These are phyloP conservation scores for Clanis bilineata DNA, from an alignment of 2,888 invertebrate genomes.

Conservation along the genomic window DNA sequence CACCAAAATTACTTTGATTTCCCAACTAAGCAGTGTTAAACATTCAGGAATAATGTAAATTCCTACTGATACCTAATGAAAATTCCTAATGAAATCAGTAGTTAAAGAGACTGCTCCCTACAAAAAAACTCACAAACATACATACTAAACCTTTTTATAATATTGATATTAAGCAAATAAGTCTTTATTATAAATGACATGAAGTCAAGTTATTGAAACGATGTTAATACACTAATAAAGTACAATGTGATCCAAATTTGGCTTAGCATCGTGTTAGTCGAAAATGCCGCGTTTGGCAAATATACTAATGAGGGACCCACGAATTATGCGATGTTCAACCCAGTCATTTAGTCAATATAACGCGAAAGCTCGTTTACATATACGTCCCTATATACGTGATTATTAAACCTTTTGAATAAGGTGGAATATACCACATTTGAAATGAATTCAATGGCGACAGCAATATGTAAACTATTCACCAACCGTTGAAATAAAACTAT, in stretches of 20 bases:
- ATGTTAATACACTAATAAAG: slow-evolving; percentile 30
- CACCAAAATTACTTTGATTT: no score
- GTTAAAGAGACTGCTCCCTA: no score
- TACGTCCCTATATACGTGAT: not conserved
- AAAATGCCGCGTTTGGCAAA: slow-evolving; percentile 52
- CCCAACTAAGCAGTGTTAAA: no score
- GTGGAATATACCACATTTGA: no score
- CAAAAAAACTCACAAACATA: no score
- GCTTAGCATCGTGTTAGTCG: slow-evolving; percentile 42
- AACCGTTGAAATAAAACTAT: no score
- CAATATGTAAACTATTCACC: not conserved
- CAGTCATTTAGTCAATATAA: slow-evolving; percentile 32
- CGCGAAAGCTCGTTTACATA: not conserved
- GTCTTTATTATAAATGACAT: not conserved
- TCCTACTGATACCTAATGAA: no score
- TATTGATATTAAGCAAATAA: not conserved
- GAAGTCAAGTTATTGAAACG: slow-evolving; percentile 3
- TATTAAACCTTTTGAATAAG: not conserved
- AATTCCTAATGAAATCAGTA: no score
- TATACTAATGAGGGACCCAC: slow-evolving; percentile 49
- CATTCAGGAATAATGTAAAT: no score
- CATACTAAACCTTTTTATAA: not conserved
- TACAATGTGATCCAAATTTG: slow-evolving; percentile 42
- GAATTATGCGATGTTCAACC: slow-evolving; percentile 35
- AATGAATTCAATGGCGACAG: not conserved